phyloP scores from a whole-genome alignment of 2,113 vertebrate species.

The Macquaria australasica region DNA sequence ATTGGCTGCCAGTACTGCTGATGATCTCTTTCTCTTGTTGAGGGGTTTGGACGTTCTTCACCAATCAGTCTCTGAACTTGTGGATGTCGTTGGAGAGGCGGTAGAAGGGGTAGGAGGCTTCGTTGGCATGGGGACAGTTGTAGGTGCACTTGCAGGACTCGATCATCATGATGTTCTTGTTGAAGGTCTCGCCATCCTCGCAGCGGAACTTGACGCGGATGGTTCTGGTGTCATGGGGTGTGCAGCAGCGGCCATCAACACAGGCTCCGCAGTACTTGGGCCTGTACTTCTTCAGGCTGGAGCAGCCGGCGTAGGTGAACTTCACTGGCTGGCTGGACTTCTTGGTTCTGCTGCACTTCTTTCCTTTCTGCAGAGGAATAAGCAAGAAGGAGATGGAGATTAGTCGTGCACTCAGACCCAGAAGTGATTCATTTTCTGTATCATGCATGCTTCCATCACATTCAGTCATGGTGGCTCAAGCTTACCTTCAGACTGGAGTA shows the following conservation, averaged over 20 bases:
- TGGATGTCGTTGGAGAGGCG: conserved; percentile 98
- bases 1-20: conserved; percentile 67
- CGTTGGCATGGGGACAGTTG: conserved; percentile 92
- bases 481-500: conserved; percentile 95
- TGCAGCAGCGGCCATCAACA: conserved; percentile 95
- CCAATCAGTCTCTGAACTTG: conserved; percentile 95
- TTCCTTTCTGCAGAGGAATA: conserved; percentile 91
- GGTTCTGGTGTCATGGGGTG: conserved; percentile 94
- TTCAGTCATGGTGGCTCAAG: conserved; percentile 11
- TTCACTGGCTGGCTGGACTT: conserved; percentile 89
- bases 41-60: conserved; percentile 50
- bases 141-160: conserved; percentile 97
- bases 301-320: conserved; percentile 94
- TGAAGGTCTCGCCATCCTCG: conserved; percentile 95
- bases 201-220: conserved; percentile 96
- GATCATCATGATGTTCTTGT: conserved; percentile 98
- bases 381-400: conserved; percentile 37
- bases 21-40: conserved; percentile 37
- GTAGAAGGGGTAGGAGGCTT: conserved; percentile 94
- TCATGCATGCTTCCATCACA: not conserved
- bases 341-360: conserved; percentile 96
- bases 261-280: conserved; percentile 97
- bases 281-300: conserved; percentile 95
- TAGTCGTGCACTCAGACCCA: conserved; percentile 7
- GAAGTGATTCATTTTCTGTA: not conserved